Evolutionary conservation across 2,888 invertebrate genomes (phyloP), one percentile per base, ranked within the genome.

Genomic region (Gymnocheta viridis): DNA sequence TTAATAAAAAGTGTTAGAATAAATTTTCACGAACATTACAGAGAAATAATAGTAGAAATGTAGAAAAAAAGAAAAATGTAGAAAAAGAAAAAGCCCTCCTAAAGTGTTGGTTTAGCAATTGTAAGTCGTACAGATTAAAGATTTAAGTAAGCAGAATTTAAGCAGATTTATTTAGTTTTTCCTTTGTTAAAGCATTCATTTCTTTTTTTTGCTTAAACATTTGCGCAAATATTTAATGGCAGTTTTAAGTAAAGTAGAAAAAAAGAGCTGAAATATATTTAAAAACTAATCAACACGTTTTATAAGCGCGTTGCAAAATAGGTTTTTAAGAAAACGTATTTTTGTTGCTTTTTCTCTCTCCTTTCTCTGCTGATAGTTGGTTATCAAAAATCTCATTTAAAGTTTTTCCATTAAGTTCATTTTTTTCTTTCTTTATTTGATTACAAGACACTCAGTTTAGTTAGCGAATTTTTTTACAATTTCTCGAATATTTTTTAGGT

Each of bases 311-410:
- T 49, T 24, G 12, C 12, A 47, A 56, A 64, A 35, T 3, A 32
- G 27, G 19, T 44, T 27, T 24, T 19, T 3, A 49, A 32, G n/a
- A 4, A 67, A 67, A 38, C 6, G 38, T 9, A 27, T 24, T 38
- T 49, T 38, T 70, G 44, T 64, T 78, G 10, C 17, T 24, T 5
- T 41, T 38, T 56, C 19, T 9, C 5, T 27, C 5, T 41, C 22
- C 0, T 19, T 38, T 51, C 32, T 64, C 19, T 60, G 66, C 6
- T 60, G 24, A 32, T 69, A 49, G 38, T 77, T 62, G 62, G 35
- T 58, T 83, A 83, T 79, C 67, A 84, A 81, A 84, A 81, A 84
- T 84, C 84, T 81, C 84, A 84, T 84, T 84, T 81, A 84, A 84
- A 81, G 67, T 84, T 84, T 84, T 84, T 81, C 77, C 81, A 84